Base-by-base conservation (phyloP, 2,888 invertebrate genomes). In the Drosophila multiciliata region DNA sequence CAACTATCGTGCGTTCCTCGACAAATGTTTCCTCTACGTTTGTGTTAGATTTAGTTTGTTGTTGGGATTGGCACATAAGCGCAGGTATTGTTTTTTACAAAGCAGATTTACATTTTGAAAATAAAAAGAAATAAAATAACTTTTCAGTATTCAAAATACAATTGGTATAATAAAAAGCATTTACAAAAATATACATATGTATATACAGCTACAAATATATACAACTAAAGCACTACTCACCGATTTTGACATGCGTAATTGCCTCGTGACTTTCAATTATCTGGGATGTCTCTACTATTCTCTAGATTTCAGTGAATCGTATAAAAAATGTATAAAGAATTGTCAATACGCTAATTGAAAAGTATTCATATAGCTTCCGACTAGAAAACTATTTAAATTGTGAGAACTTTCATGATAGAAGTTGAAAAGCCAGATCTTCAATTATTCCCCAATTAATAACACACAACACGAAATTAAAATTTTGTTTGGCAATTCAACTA, bases 1-100 rank as follows among this genome's bases (percentile, higher is more conserved):
- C 92, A 77, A 92, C 89, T 80, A 93, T 89, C 63, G 92, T 93
- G 79, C 92, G 91, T 83, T 93, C 93, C 90, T 93, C 93, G 76
- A 92, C 85, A 83, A 91, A 91, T 76, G 93, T 93, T 91, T 93
- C 92, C 91, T 92, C 93, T 93, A 78, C 60, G 62, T 71, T 77
- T 66, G 54, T 62, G 74, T 80, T 79, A 78, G 53, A 63, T 70
- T 65, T 55, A 53, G 59, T 67, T 75, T 75, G 29, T 69, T 76
- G 75, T 75, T 78, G 73, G 74, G 63, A 68, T 78, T 70, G 66
- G 73, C 80, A 83, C 73, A 79, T 55, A 80, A 82, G 89, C 90
- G 87, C 66, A 87, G 84, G 81, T 66, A 55, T 33, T 71, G 29
- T 9, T 57, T 77, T 77, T 59, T 72, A 71, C 60, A 82, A 90